Conservation (phyloP, 2,113 vertebrate species). For the Mionectes macconnelli region DNA sequence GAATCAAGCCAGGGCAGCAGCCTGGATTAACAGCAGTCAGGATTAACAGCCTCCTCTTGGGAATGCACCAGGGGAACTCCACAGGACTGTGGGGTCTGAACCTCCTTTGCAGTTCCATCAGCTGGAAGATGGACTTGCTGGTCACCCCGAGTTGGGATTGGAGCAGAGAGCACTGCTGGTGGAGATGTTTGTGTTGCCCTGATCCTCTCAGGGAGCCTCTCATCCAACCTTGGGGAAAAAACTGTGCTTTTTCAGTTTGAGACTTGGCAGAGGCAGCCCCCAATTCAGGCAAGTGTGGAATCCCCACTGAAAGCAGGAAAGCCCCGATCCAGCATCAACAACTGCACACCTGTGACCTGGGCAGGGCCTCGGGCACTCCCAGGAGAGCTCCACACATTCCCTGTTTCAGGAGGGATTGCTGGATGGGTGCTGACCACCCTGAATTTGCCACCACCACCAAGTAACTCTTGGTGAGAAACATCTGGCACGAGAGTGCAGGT, state of each 20-base stretch:
- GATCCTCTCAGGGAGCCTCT: not conserved
- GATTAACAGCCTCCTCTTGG: slow-evolving; percentile 1
- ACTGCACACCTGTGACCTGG: not conserved
- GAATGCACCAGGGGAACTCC: not conserved
- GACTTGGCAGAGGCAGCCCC: not conserved
- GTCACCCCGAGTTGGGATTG: fast-evolving
- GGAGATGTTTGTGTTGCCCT: not conserved
- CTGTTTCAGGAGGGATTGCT: not conserved
- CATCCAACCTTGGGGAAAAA: not conserved
- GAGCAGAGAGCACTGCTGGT: not conserved
- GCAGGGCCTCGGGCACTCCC: not conserved
- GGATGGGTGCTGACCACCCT: not conserved
- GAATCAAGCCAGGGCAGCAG: not conserved
- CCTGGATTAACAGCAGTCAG: not conserved
- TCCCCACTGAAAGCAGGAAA: not conserved
- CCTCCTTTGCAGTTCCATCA: not conserved
- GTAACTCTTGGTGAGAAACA: not conserved
- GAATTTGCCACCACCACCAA: not conserved
- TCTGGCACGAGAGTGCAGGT: not conserved
- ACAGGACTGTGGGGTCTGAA: not conserved
- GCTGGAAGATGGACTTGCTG: not conserved
- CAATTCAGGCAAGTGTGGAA: not conserved
- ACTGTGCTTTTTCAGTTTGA: not conserved
- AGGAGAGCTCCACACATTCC: fast-evolving
- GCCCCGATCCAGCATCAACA: not conserved